Evolutionary conservation across 2,113 vertebrate genomes (phyloP).

Genomic region (Actenoides lindsayi): DNA sequence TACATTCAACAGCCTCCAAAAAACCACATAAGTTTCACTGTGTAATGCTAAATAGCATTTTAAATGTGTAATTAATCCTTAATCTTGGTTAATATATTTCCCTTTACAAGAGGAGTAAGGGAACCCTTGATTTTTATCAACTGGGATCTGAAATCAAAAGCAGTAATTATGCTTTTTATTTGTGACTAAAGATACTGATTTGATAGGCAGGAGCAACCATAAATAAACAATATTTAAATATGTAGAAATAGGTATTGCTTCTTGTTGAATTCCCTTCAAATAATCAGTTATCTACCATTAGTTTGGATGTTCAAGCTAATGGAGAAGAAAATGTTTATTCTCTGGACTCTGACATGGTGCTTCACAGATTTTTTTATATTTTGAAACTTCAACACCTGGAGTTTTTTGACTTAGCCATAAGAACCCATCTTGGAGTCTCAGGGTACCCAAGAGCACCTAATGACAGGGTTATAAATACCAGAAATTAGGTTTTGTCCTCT

Average conservation of each 20-base stretch:
- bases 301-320: not conserved
- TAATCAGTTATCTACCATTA: not conserved
- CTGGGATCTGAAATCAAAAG: not conserved
- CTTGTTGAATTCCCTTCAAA: not conserved
- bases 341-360: not conserved
- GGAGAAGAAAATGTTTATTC: not conserved
- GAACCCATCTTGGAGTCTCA: not conserved
- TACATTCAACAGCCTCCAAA: not conserved
- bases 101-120: not conserved
- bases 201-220: not conserved
- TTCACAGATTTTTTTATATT: not conserved
- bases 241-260: not conserved
- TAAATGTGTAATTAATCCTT: not conserved
- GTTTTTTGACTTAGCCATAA: not conserved
- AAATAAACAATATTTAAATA: not conserved
- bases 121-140: not conserved
- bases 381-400: not conserved
- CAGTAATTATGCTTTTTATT: not conserved
- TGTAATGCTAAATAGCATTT: not conserved
- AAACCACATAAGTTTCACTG: not conserved
- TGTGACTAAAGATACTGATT: not conserved
- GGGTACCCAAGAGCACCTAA: not conserved
- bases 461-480: not conserved
- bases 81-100: not conserved
- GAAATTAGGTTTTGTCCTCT: not conserved